Evolutionary conservation across 2,888 invertebrate species (phyloP), one percentile per base, ranked within the genome.

Genomic region (Erebia aethiops): DNA sequence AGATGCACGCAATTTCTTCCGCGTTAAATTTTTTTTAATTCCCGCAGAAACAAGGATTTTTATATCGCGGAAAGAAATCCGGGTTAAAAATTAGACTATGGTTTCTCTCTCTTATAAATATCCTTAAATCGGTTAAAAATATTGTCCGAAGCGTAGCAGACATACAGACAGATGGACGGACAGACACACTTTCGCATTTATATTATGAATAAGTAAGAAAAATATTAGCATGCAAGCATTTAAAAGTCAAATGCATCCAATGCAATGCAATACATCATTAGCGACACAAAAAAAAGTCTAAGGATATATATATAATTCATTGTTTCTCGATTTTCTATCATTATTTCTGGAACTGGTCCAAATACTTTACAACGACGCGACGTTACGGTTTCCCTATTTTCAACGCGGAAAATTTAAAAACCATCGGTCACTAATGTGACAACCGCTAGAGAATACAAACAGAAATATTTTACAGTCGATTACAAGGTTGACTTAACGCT

Each of bases 371-470:
- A 90, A 89, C 89, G 85, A 83, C 80, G 88, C 89, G 85, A 83
- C 80, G 88, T 85, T 87, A 89, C 87, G 90, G 89, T 92, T 93
- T 92, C 92, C 92, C 92, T 92, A 91, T 92, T 92, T 93, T 91
- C 92, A 92, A 91, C 91, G 84, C 84, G 77, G 85, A 92, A 92
- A 92, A 91, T 92, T 91, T 92, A 91, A 92, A 92, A 93, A 89
- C 90, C 90, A 92, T 92, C 92, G 89, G 86, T 93, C 92, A 93
- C 91, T 81, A 82, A 80, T 86, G 91, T 92, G 92, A 92, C 92
- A 92, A 88, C 91, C 80, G 83, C 91, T 92, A 88, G 87, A 88
- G 87, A 90, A 89, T 84, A 89, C 87, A 89, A 90, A 90, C 86
- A 89, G 86, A 91, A 90, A 90, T 89, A 89, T 83, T 87, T 91